Evolutionary conservation across 2,888 invertebrate species (phyloP), one percentile per base, ranked within the genome.

Genomic region (Drosophila birchii): DNA sequence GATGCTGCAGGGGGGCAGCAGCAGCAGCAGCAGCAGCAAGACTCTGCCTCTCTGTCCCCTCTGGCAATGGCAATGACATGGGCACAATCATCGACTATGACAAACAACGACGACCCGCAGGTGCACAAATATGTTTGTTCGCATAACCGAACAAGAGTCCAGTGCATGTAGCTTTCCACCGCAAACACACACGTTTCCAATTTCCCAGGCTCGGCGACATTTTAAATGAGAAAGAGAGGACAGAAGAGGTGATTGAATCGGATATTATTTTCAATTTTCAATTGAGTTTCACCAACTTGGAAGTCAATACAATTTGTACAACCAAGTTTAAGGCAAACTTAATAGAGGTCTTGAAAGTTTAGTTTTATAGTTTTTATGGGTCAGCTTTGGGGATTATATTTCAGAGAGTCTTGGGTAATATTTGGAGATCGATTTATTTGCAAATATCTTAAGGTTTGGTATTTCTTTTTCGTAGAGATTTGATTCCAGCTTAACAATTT

Each of bases 141-240:
- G 51, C 45, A 57, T 43, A 51, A 36, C 53, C 74, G 43, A 47
- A 58, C 57, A 69, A 66, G 45, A 43, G 75, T 49, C 56, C 51
- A 68, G 68, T 78, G 67, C 36, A 51, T 51, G 51, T 77, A 67
- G 58, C 80, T 71, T 83, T 77, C 63, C 75, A 76, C 58, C 71
- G 44, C 62, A 67, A 67, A n/a, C 26, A 45, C 34, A 51, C 34
- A 53, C 49, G 77, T 77, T 63, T 78, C 60, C 36, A 41, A 61
- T 76, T 79, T 76, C 79, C 63, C 64, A 66, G 64, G 63, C 62
- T 61, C 23, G 60, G 23, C 12, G 34, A 61, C 61, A 64, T 64
- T 62, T 66, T 43, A 41, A 66, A 51, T 51, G 38, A 57, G 61
- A 85, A 34, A 34, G 94, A 86, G 26, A 26, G 29, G n/a, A n/a